Conservation (phyloP, 1,140 invertebrate genomes). For the Rhysida immarginata region DNA sequence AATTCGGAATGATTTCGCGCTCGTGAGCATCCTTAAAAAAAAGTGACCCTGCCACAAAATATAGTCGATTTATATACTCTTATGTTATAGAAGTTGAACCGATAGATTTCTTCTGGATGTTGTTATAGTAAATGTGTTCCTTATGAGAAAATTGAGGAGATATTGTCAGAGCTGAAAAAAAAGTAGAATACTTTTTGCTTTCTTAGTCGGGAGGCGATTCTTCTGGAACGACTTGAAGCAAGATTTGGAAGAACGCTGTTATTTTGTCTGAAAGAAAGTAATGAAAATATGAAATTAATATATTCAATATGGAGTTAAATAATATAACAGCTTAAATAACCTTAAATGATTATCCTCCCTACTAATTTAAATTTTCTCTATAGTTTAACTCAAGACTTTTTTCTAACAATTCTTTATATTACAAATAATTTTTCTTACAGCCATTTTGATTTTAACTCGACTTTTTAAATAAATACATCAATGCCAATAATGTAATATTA, state of each 20-base stretch:
- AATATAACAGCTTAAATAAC: slow-evolving; percentile 13
- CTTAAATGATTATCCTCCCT: slow-evolving; percentile 15
- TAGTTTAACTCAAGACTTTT: no score
- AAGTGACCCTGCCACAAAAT: no score
- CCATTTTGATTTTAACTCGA: no score
- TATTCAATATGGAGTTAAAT: neutral
- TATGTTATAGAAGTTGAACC: no score
- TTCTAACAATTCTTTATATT: no score
- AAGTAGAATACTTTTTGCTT: neutral
- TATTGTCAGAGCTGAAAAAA: neutral
- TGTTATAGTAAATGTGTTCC: neutral
- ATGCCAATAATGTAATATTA: slow-evolving; percentile 7
- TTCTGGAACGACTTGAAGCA: slow-evolving; percentile 79
- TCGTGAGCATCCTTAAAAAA: neutral
- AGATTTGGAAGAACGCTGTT: slow-evolving; percentile 75
- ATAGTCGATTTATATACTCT: no score
- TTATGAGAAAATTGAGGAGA: neutral
- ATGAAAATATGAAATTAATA: slow-evolving; percentile 14
- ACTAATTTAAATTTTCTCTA: no score
- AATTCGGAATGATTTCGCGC: no score
- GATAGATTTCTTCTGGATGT: no score
- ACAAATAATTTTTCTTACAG: no score
- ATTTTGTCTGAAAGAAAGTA: slow-evolving; percentile 55
- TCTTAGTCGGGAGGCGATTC: slow-evolving; percentile 4
- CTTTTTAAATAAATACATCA: no score